These are phyloP conservation scores for Proteles cristata DNA, from an alignment of 2,113 vertebrate species.

Conservation along the genomic window DNA sequence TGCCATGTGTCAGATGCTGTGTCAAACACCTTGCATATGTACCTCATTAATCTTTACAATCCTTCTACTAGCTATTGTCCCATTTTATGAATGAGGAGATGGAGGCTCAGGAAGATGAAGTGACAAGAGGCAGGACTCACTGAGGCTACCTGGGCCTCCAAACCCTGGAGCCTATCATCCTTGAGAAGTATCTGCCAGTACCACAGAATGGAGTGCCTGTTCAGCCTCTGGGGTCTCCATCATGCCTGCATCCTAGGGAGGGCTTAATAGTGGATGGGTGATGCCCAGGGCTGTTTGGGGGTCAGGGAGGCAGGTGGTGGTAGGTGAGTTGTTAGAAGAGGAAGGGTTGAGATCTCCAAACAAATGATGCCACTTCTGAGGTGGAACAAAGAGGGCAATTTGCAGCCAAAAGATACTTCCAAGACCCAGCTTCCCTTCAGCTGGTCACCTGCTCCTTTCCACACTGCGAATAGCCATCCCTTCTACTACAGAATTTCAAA, in stretches of 20 bases:
- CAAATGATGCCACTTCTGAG: neutral
- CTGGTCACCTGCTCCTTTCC: neutral
- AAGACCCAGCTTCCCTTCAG: neutral
- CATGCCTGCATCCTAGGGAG: neutral
- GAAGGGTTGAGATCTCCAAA: constrained; percentile 15
- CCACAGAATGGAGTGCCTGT: neutral
- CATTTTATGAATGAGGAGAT: neutral
- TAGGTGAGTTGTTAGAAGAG: neutral
- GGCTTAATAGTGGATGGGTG: neutral
- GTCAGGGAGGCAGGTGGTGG: neutral
- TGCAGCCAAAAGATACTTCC: neutral
- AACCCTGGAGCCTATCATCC: neutral
- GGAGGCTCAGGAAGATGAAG: neutral
- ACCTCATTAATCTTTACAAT: neutral
- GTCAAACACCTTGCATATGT: neutral
- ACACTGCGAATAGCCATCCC: neutral
- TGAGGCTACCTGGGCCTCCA: neutral
- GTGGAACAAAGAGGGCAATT: neutral
- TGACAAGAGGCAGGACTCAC: neutral
- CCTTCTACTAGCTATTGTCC: neutral
- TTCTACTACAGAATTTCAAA: neutral
- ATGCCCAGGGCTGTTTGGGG: neutral
- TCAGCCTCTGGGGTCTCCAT: neutral
- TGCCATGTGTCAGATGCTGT: neutral
- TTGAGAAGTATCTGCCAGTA: neutral